Percentiles rank a stretch among this genome's conserved stretches.
phyloP scores from a whole-genome alignment of 2,113 vertebrate species.

The Crocuta crocuta region DNA sequence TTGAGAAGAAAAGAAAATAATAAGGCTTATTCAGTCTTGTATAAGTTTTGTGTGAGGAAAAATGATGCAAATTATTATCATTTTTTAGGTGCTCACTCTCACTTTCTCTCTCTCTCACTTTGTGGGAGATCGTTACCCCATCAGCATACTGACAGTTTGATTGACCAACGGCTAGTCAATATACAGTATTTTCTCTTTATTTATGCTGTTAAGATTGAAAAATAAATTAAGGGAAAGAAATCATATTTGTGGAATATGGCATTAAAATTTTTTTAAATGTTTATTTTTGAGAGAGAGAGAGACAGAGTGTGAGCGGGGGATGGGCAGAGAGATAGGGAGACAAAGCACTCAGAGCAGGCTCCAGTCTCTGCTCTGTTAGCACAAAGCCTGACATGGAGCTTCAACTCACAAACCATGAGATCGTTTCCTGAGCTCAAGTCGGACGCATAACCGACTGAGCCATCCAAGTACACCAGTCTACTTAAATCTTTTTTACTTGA shows the following conservation, averaged over 20 bases:
- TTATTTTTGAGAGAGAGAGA: no score
- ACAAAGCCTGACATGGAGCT: no score
- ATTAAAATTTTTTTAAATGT: not conserved
- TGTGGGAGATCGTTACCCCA: not conserved
- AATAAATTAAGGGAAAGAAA: not conserved
- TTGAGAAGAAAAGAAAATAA: constrained; percentile 45
- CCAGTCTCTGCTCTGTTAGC: no score
- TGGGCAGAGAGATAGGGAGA: no score
- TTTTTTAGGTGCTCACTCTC: not conserved
- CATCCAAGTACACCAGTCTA: not conserved
- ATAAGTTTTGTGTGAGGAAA: constrained; percentile 32
- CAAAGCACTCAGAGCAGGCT: no score
- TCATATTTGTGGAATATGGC: not conserved
- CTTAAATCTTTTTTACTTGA: not conserved
- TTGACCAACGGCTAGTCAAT: not conserved
- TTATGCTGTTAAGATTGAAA: not conserved
- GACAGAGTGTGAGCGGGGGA: no score
- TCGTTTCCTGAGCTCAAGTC: no score
- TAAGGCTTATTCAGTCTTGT: not conserved
- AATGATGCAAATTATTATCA: constrained; percentile 11
- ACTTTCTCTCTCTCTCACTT: not conserved
- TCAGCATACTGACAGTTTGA: not conserved
- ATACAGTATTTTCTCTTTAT: not conserved
- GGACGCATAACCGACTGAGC: no score
- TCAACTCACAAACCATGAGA: no score